phyloP scores from a whole-genome alignment of 2,888 invertebrate genomes.

The Polyommatus iphigenia region DNA sequence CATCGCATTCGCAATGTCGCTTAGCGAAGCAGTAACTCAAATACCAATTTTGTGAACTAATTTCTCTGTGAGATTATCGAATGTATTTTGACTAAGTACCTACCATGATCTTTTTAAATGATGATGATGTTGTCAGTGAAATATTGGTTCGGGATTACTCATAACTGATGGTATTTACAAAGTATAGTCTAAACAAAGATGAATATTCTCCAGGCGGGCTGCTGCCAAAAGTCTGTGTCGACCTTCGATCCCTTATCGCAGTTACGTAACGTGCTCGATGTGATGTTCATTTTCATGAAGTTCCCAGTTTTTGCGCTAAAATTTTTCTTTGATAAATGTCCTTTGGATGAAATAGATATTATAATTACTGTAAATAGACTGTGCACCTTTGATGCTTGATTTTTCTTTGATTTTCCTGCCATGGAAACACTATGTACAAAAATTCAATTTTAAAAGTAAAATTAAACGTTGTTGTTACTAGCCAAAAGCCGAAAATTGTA shows the following conservation, averaged over 20 bases:
- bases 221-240: conserved; percentile 9
- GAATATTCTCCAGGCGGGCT: conserved; percentile 3
- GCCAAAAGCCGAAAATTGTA: no score
- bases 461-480: no score
- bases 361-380: no score
- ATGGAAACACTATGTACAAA: no score
- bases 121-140: neutral
- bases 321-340: neutral
- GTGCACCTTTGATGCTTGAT: no score
- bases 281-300: neutral
- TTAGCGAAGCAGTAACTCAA: no score
- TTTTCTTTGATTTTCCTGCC: no score
- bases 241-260: conserved; percentile 10
- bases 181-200: conserved; percentile 14
- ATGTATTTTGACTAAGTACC: no score
- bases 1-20: no score
- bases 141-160: neutral
- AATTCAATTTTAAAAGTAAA: no score
- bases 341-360: neutral
- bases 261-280: neutral
- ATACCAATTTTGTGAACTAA: no score
- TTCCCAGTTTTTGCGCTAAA: neutral
- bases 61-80: no score
- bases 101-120: neutral
- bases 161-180: conserved; percentile 3